Evolutionary conservation across 2,797 vertebrate genomes (phyloP).

Genomic region (Ateles fusciceps): DNA sequence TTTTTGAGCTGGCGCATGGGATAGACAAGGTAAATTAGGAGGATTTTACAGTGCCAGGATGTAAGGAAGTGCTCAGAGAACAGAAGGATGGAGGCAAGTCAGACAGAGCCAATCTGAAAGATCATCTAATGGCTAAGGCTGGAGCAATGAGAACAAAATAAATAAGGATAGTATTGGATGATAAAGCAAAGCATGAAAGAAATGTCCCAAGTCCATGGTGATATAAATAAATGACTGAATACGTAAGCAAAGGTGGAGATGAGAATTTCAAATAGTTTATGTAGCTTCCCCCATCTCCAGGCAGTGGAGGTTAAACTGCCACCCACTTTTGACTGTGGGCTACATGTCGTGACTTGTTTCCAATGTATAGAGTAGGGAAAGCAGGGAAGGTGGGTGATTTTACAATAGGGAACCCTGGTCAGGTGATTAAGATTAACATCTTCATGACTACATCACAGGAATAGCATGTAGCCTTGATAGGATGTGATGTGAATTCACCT

Average conservation of each 20-base stretch:
- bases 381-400: not conserved
- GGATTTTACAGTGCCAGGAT: not conserved
- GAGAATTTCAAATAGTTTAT: not conserved
- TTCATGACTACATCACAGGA: not conserved
- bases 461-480: not conserved
- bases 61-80: not conserved
- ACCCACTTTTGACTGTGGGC: not conserved
- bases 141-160: not conserved
- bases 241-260: not conserved
- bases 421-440: not conserved
- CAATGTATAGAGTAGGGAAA: not conserved
- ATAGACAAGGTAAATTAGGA: not conserved
- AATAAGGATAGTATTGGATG: not conserved
- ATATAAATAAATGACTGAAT: not conserved
- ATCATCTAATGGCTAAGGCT: not conserved
- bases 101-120: not conserved
- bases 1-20: not conserved
- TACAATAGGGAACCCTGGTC: not conserved
- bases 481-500: not conserved
- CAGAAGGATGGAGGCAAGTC: not conserved
- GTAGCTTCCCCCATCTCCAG: not conserved
- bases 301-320: not conserved
- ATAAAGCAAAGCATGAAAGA: not conserved
- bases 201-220: not conserved
- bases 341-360: not conserved